Percentiles rank a stretch among this genome's conserved stretches.
Evolutionary conservation across 35 echinoderm and acorn worm genomes (phyloP).

Genomic region (Ophiothrix spiculata): DNA sequence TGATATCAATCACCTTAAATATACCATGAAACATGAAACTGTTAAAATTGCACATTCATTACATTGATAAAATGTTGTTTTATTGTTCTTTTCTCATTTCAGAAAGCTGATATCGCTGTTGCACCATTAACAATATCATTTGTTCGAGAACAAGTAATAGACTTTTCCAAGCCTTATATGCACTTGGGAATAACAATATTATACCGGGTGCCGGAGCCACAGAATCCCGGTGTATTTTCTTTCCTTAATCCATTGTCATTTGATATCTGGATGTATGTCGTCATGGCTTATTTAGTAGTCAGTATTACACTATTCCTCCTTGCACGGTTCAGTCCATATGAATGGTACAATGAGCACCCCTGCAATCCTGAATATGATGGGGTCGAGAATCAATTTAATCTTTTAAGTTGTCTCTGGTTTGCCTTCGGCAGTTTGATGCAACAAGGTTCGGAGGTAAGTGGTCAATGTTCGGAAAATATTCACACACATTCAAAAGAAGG

Average conservation of each 20-base stretch:
- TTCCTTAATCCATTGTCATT: constrained; percentile 83
- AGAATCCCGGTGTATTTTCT: constrained; percentile 89
- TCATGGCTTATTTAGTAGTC: constrained; percentile 76
- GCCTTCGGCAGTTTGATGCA: constrained; percentile 97
- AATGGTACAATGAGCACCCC: constrained; percentile 95
- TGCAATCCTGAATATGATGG: constrained; percentile 80
- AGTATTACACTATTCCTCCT: constrained; percentile 76
- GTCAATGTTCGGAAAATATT: no score
- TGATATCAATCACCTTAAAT: not conserved
- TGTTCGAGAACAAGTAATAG: constrained; percentile 76
- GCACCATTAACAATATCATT: constrained; percentile 88
- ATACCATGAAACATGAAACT: not conserved
- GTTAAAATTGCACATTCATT: not conserved
- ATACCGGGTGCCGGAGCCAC: constrained; percentile 70
- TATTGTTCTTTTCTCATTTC: not conserved
- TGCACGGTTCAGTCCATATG: constrained; percentile 89
- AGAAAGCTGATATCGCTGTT: constrained; percentile 89
- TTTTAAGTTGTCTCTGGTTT: constrained; percentile 96
- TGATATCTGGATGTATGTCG: constrained; percentile 91
- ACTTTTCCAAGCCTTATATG: constrained; percentile 95
- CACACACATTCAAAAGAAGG: no score
- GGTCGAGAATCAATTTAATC: constrained; percentile 97
- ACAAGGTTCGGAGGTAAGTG: constrained; percentile 81
- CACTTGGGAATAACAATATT: constrained; percentile 88
- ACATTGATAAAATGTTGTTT: not conserved